phyloP scores from a whole-genome alignment of 2,113 vertebrate species.

The Prochilodus magdalenae region DNA sequence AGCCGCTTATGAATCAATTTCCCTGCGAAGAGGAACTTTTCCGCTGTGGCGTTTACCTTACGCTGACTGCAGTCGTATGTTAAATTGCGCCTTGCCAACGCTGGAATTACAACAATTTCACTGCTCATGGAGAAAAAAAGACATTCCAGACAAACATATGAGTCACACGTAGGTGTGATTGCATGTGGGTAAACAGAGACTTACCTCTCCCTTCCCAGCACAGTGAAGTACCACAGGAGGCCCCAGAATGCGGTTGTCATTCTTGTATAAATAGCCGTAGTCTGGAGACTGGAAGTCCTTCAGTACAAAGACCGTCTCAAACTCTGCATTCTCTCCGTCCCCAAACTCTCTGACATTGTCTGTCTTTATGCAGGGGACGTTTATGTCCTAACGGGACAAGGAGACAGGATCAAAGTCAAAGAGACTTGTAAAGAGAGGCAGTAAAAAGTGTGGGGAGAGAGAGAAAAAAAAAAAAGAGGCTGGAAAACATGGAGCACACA shows the following conservation, averaged over 20 bases:
- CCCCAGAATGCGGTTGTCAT: constrained; percentile 88
- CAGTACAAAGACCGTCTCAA: constrained; percentile 89
- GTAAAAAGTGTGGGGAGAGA: too few species aligned
- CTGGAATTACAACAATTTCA: constrained; percentile 22
- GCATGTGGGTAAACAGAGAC: background rate
- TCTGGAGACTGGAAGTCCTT: constrained; percentile 84
- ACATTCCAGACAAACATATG: background rate
- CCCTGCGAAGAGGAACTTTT: constrained; percentile 30
- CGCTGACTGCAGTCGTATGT: background rate
- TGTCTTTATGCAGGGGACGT: constrained; percentile 81
- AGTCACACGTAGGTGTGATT: constrained; percentile 1
- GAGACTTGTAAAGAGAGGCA: background rate
- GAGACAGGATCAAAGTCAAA: constrained; percentile 26
- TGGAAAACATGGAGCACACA: background rate
- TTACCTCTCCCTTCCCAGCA: constrained; percentile 86
- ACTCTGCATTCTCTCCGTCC: constrained; percentile 85
- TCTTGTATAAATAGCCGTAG: constrained; percentile 85
- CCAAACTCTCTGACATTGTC: constrained; percentile 83
- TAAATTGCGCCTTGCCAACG: background rate
- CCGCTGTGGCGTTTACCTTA: constrained; percentile 3
- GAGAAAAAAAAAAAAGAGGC: too few species aligned
- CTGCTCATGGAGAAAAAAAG: constrained; percentile 5
- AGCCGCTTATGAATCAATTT: constrained; percentile 50
- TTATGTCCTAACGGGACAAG: constrained; percentile 83
- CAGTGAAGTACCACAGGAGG: constrained; percentile 89